Evolutionary conservation across 2,888 invertebrate species (phyloP), one percentile per base, ranked within the genome.

Genomic region (Chydorus sphaericus): DNA sequence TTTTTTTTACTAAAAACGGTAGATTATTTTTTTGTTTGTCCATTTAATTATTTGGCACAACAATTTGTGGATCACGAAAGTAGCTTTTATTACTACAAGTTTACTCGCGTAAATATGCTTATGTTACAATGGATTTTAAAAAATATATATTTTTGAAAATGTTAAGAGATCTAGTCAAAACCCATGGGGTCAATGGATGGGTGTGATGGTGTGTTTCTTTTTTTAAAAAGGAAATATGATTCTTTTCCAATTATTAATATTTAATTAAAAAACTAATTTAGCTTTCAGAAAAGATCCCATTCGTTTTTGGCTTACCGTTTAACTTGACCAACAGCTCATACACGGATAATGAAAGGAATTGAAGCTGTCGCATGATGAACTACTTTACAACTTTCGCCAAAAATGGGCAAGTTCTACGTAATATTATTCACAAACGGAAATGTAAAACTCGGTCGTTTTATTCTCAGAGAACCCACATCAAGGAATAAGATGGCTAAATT

Each of bases 101-200:
- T 90, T 69, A 89, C 87, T 55, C 89, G 90, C 71, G 89, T 89
- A 74, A 82, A n/a, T n/a, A n/a, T n/a, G n/a, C n/a, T n/a, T n/a
- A n/a, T n/a, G n/a, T n/a, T n/a, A n/a, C 11, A n/a, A n/a, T n/a
- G n/a, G 18, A n/a, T n/a, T n/a, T n/a, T n/a, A 20, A n/a, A 14
- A n/a, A 20, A n/a, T 14, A n/a, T 48, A 18, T 11, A 4, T 11
- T 11, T 11, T 18, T 11, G 20, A 14, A n/a, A 11, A 14, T 3
- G 11, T 14, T 33, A 20, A 90, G 89, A 81, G 88, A 63, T 87
- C 89, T 53, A 88, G 87, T 69, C 85, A 85, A 53, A 92, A 91
- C 65, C 78, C 89, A 38, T 97, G 97, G 97, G 96, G 94, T 28
- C n/a, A n/a, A n/a, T n/a, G n/a, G n/a, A 96, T 96, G 94, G 97